Percentiles rank a stretch among this genome's conserved stretches.
phyloP scores from a whole-genome alignment of 2,888 invertebrate species.

The Cheiracanthium punctorium region DNA sequence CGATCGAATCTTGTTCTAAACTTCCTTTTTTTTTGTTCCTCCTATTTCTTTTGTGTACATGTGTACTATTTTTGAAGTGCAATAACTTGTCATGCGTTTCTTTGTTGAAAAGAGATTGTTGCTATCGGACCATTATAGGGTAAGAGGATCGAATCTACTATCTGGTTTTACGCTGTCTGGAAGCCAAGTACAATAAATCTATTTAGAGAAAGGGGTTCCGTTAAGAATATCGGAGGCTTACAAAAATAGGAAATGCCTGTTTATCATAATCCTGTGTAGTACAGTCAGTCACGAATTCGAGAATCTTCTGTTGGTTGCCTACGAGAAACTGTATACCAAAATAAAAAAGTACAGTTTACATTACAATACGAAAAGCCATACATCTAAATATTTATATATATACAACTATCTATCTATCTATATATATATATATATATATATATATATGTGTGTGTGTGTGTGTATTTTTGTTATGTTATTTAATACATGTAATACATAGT shows the following conservation, averaged over 20 bases:
- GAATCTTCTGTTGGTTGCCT: too few relatives aligned
- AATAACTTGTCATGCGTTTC: constrained; percentile 11
- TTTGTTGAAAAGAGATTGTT: background rate
- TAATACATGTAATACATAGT: too few relatives aligned
- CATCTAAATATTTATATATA: background rate
- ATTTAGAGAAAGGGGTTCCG: background rate
- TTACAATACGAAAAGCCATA: too few relatives aligned
- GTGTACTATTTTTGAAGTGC: constrained; percentile 1
- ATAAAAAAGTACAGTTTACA: too few relatives aligned
- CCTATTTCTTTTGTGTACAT: background rate
- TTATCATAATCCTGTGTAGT: background rate
- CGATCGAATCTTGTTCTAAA: background rate
- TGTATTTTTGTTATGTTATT: background rate
- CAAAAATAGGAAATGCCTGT: background rate
- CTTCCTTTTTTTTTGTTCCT: background rate
- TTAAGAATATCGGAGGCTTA: background rate
- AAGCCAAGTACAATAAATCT: background rate
- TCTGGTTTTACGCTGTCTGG: background rate
- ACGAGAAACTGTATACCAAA: too few relatives aligned
- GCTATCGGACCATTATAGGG: background rate
- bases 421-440: background rate
- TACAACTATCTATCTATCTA: background rate
- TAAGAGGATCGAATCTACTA: background rate
- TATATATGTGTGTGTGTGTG: background rate
- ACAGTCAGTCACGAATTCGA: too few relatives aligned